Percentiles rank a stretch among this genome's conserved stretches.
These are phyloP conservation scores for Stenoptilia bipunctidactyla DNA, from an alignment of 2,888 invertebrate species.

Conservation along the genomic window DNA sequence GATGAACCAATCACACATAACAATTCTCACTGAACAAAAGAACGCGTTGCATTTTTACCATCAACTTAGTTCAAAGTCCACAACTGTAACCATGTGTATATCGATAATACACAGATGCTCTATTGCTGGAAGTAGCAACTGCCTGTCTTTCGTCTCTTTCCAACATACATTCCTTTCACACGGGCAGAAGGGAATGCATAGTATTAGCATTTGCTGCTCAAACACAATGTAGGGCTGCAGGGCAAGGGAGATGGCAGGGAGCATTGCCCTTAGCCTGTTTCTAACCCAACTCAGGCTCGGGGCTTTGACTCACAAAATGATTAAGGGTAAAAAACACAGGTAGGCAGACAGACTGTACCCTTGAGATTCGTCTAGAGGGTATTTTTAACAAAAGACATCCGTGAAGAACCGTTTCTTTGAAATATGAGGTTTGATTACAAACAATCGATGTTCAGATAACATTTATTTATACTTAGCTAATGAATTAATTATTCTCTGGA, in stretches of 20 bases:
- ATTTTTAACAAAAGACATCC: conserved; percentile 17
- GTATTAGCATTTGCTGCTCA: conserved; percentile 45
- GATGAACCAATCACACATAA: too few species aligned
- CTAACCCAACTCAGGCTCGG: conserved; percentile 51
- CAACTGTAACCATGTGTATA: conserved; percentile 16
- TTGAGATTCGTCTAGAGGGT: conserved; percentile 58
- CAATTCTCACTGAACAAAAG: too few species aligned
- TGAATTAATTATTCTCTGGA: too few species aligned
- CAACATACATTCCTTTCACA: conserved; percentile 30
- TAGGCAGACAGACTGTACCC: conserved; percentile 59
- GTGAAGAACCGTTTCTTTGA: not conserved
- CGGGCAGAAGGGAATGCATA: conserved; percentile 40
- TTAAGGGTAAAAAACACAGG: conserved; percentile 61
- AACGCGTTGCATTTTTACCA: conserved; percentile 37
- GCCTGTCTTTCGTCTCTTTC: conserved; percentile 59
- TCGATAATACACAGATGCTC: conserved; percentile 50
- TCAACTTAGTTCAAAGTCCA: conserved; percentile 64
- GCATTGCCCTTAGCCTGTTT: conserved; percentile 60
- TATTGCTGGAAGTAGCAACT: conserved; percentile 27
- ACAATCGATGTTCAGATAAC: too few species aligned
- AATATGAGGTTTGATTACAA: not conserved
- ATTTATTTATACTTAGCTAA: too few species aligned
- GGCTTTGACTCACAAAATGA: conserved; percentile 54
- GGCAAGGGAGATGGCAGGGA: conserved; percentile 65
- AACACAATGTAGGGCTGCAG: conserved; percentile 66